A percentile compares a stretch with the other conserved stretches of the same genome.
These are phyloP conservation scores for Chamaea fasciata DNA, from an alignment of 2,113 vertebrate genomes.

Conservation along the genomic window DNA sequence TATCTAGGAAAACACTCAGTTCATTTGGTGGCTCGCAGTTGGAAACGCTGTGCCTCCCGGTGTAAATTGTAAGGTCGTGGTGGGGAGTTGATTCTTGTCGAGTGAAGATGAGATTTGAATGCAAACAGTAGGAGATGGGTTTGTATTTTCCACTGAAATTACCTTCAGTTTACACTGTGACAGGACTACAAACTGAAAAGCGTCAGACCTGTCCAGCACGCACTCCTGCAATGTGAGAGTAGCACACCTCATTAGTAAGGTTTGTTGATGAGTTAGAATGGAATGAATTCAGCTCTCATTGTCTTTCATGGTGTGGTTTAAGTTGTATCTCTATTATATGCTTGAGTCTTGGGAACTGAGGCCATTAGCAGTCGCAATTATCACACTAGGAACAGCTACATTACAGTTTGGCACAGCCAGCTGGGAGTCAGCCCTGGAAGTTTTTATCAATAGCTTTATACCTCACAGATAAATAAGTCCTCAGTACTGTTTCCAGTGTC, in stretches of 20 bases:
- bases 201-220: not conserved
- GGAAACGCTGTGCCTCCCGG: not conserved
- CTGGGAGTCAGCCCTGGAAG: not conserved
- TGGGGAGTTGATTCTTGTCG: not conserved
- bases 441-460: not conserved
- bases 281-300: not conserved
- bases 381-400: not conserved
- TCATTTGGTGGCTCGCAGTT: constrained; percentile 15
- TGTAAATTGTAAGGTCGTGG: constrained; percentile 31
- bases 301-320: not conserved
- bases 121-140: not conserved
- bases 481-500: not conserved
- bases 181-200: constrained; percentile 2
- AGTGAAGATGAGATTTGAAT: constrained; percentile 36
- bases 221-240: not conserved
- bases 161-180: constrained; percentile 17
- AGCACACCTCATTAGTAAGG: not conserved
- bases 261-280: not conserved
- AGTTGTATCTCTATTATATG: not conserved
- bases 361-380: not conserved
- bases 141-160: constrained; percentile 52
- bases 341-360: not conserved
- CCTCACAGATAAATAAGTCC: not conserved
- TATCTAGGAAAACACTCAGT: not conserved
- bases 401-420: not conserved